Conservation (phyloP, 2,113 vertebrate genomes). For the Nyctibius bracteatus region DNA sequence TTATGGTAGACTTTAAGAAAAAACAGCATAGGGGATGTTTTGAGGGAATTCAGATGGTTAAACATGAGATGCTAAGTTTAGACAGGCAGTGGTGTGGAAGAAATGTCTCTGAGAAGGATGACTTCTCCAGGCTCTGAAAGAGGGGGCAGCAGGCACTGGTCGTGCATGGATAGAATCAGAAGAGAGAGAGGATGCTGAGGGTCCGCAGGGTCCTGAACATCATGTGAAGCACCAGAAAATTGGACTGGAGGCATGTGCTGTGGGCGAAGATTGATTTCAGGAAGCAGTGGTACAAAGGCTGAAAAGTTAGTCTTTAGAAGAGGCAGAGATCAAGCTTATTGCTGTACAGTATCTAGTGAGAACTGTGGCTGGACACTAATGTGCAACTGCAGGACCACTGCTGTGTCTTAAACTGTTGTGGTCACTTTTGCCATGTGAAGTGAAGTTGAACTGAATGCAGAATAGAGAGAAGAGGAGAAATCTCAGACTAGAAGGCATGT, state of each 20-base stretch:
- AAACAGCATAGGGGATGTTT: background rate
- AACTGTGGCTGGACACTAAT: background rate
- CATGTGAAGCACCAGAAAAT: background rate
- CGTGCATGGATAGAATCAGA: background rate
- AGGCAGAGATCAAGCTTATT: background rate
- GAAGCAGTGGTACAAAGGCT: background rate
- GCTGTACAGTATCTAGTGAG: background rate
- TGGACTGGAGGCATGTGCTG: background rate
- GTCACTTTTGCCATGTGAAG: background rate
- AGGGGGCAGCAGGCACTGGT: background rate
- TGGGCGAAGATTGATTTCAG: background rate
- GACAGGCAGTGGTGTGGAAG: background rate
- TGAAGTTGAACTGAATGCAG: background rate
- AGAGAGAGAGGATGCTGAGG: background rate
- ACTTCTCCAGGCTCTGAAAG: background rate
- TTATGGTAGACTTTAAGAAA: background rate
- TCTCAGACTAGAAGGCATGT: background rate
- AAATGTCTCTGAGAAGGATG: background rate
- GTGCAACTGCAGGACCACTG: background rate
- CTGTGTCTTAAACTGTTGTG: background rate
- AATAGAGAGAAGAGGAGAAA: background rate
- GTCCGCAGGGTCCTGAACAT: background rate
- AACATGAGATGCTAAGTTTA: background rate
- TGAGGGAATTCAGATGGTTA: background rate
- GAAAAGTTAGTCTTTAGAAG: background rate